Conservation (phyloP, 2,113 vertebrate genomes). For the Odobenus rosmarus region DNA sequence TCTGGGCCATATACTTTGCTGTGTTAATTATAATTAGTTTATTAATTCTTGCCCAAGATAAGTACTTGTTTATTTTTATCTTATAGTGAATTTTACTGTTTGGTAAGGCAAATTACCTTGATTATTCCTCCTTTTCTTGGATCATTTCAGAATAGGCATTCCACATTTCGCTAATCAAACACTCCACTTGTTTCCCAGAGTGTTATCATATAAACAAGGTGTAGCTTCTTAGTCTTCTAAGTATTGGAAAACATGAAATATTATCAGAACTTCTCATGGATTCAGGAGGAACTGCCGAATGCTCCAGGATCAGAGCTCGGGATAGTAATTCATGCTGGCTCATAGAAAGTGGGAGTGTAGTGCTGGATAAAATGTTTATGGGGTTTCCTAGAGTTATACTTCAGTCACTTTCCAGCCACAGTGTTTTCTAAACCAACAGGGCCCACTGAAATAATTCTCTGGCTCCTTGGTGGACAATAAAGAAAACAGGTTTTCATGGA, state of each 20-base stretch:
- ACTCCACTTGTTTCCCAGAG: background rate
- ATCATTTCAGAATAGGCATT: background rate
- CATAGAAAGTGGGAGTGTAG: no score
- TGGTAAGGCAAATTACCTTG: background rate
- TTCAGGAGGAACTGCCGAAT: background rate
- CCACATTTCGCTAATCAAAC: background rate
- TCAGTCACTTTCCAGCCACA: background rate
- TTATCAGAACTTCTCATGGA: background rate
- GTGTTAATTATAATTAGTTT: background rate
- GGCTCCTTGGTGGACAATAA: background rate
- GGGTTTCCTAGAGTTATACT: background rate
- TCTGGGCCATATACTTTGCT: background rate
- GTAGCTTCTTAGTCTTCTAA: background rate
- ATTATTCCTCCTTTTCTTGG: background rate
- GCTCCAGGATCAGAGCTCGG: background rate
- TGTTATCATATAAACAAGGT: background rate
- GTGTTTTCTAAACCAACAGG: background rate
- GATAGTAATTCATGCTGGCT: background rate
- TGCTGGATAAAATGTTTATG: background rate
- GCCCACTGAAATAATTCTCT: background rate
- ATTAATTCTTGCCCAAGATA: background rate
- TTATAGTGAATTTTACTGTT: background rate
- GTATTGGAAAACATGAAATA: background rate
- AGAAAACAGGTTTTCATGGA: background rate
- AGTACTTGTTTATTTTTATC: background rate